phyloP scores from a whole-genome alignment of 2,113 vertebrate genomes.

The Acanthisitta chloris region DNA sequence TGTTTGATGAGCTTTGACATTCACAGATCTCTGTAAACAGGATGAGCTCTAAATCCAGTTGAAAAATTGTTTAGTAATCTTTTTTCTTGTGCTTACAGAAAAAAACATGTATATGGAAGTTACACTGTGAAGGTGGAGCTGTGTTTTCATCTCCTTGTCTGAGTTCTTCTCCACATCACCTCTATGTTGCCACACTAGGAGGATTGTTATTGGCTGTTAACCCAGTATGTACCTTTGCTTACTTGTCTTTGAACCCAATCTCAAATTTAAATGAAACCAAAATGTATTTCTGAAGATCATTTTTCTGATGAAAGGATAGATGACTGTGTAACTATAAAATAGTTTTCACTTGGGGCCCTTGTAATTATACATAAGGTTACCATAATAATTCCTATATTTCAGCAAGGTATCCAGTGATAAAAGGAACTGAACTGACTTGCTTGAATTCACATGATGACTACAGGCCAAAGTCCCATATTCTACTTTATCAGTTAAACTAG shows the following conservation, averaged over 20 bases:
- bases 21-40: neutral
- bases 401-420: neutral
- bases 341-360: neutral
- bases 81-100: constrained; percentile 68
- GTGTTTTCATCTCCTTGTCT: constrained; percentile 91
- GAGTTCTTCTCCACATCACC: constrained; percentile 67
- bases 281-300: neutral
- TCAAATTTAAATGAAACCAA: neutral
- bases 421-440: neutral
- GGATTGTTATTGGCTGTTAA: constrained; percentile 81
- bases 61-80: neutral
- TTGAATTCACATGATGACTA: neutral
- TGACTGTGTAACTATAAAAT: neutral
- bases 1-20: neutral
- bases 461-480: neutral
- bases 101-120: constrained; percentile 84
- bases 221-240: constrained; percentile 76
- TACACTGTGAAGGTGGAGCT: constrained; percentile 80
- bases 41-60: neutral
- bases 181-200: constrained; percentile 87
- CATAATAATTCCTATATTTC: neutral
- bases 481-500: neutral
- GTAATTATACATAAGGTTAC: neutral
- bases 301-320: neutral
- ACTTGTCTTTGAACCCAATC: neutral